A percentile compares a stretch with the other conserved stretches of the same genome.
phyloP scores from a whole-genome alignment of 2,888 invertebrate genomes.

The Psylliodes chrysocephalus region DNA sequence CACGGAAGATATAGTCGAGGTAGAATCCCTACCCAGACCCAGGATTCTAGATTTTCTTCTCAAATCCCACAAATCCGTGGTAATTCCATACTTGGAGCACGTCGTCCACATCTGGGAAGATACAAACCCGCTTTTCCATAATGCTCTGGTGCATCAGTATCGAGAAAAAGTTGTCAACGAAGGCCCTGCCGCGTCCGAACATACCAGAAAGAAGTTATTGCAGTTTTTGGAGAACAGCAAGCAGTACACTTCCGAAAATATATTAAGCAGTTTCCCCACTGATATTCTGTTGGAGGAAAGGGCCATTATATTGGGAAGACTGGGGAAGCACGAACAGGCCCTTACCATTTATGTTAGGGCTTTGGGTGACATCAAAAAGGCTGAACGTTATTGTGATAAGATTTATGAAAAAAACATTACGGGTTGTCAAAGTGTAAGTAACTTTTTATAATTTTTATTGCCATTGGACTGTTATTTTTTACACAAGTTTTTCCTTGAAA shows the following conservation, averaged over 20 bases:
- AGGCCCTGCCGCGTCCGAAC: slow-evolving; percentile 65
- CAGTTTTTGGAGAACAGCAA: slow-evolving; percentile 83
- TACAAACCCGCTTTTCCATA: slow-evolving; percentile 85
- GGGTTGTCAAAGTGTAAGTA: slow-evolving; percentile 52
- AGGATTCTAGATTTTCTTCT: slow-evolving; percentile 89
- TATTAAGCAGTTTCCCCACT: slow-evolving; percentile 86
- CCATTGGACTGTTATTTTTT: no score
- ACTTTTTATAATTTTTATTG: no score
- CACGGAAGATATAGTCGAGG: slow-evolving; percentile 87
- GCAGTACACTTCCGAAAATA: slow-evolving; percentile 86
- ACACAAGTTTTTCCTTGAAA: no score
- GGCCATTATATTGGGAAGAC: slow-evolving; percentile 90
- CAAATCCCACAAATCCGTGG: slow-evolving; percentile 81
- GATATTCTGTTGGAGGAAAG: slow-evolving; percentile 91
- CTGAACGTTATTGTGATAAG: slow-evolving; percentile 85
- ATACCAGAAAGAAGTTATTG: slow-evolving; percentile 73
- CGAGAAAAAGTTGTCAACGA: slow-evolving; percentile 73
- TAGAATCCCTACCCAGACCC: slow-evolving; percentile 88
- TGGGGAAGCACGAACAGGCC: slow-evolving; percentile 92
- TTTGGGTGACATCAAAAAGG: slow-evolving; percentile 84
- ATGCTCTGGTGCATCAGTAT: slow-evolving; percentile 89
- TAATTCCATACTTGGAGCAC: slow-evolving; percentile 95
- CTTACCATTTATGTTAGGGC: slow-evolving; percentile 91
- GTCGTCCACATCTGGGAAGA: slow-evolving; percentile 92
- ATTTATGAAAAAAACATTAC: slow-evolving; percentile 66